Evolutionary conservation across 2,888 invertebrate genomes (phyloP).

Genomic region (Spodoptera exigua): DNA sequence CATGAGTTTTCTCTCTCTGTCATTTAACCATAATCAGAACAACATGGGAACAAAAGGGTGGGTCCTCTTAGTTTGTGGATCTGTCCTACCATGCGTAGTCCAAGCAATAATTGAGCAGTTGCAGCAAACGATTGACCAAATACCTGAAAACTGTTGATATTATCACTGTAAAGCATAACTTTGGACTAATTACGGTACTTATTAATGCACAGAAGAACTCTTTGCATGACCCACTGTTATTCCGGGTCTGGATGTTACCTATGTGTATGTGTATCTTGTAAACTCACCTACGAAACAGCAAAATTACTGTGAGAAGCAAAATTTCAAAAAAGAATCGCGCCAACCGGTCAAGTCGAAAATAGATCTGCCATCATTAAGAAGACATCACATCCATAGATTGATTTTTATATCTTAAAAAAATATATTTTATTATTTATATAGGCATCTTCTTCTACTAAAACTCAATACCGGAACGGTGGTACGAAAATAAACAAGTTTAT

Average conservation of each 20-base stretch:
- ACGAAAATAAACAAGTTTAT: slow-evolving; percentile 41
- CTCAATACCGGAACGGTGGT: slow-evolving; percentile 36
- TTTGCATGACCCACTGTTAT: no score
- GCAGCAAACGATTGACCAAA: slow-evolving; percentile 97
- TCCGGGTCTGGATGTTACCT: no score
- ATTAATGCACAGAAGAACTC: no score
- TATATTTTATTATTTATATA: neutral
- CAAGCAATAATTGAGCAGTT: slow-evolving; percentile 96
- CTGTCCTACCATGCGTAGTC: slow-evolving; percentile 97
- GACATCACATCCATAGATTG: slow-evolving; percentile 13
- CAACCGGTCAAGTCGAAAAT: neutral
- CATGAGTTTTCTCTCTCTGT: no score
- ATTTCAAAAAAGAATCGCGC: no score
- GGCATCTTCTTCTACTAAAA: no score
- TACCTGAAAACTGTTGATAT: slow-evolving; percentile 79
- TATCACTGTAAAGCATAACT: neutral
- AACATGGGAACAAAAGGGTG: slow-evolving; percentile 94
- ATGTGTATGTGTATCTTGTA: no score
- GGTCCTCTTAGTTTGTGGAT: slow-evolving; percentile 93
- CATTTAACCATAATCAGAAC: slow-evolving; percentile 96
- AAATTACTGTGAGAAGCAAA: no score
- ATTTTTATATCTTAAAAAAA: slow-evolving; percentile 9
- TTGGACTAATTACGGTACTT: no score
- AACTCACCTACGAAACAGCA: no score
- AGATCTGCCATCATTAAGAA: slow-evolving; percentile 16